Evolutionary conservation across 2,113 vertebrate species (phyloP), one percentile per base, ranked within the genome.

Genomic region (Coracopsis vasa): DNA sequence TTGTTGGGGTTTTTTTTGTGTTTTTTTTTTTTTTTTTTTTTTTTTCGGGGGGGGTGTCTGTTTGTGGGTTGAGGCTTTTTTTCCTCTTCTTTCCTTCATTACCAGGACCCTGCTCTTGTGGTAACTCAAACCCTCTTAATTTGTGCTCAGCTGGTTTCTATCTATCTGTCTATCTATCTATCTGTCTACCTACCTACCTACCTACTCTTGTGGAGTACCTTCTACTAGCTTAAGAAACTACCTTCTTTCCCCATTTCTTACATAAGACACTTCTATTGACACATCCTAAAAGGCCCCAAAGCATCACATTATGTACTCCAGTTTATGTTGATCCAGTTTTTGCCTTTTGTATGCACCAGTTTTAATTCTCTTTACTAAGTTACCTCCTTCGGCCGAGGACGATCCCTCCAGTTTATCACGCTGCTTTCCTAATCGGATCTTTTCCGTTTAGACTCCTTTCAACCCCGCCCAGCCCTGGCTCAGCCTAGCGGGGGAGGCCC

Each of bases 381-480:
- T 9, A 6, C 41, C 33, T 11, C 45, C 7, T 21, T 5, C 14
- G 7, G 16, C 35, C 0, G 1, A 35, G 41, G 9, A 24, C 3
- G 29, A 16, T 15, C 8, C 29, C 54, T 5, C 25, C 29, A 2
- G 2, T 14, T 29, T 2, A 5, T 18, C 25, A 2, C 25, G 0
- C 48, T 6, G 48, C 73, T 65, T 23, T 23, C 25, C 29, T 11
- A 19, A 8, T 1, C 0, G 0, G 5, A 7, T 11, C n/a, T 19
- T 8, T 6, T 19, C 28, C 20, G 48, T 3, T 12, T 48, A 2
- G 14, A 0, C 0, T 15, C 8, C 25, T 11, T 3, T 9, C 10
- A 1, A 2, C 6, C 33, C 19, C 19, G 3, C 16, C n/a, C 50
- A 1, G 2, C 45, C 0, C 2, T 5, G 21, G 8, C 42, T 33